phyloP scores from a whole-genome alignment of 1,140 invertebrate genomes.

The Aplysia californica region DNA sequence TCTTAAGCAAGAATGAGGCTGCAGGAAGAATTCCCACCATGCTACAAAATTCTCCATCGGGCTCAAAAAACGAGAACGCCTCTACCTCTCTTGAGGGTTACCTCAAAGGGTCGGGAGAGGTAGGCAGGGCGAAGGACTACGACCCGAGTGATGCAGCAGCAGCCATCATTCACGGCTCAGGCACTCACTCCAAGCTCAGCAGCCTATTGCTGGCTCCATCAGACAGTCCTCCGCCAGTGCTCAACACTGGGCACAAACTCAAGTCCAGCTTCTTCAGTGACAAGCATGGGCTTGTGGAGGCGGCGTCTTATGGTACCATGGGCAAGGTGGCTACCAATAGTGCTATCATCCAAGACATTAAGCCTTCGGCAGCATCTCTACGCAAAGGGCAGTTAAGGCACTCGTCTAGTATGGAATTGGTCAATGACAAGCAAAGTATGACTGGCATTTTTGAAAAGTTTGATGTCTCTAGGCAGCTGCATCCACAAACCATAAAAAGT shows the following conservation, averaged over 20 bases:
- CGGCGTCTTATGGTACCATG: not conserved
- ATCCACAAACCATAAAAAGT: constrained; percentile 12
- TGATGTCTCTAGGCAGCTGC: constrained; percentile 23
- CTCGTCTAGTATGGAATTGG: constrained; percentile 18
- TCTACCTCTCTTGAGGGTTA: constrained; percentile 62
- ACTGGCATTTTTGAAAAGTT: constrained; percentile 36
- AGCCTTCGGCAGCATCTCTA: not conserved
- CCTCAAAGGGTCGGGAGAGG: constrained; percentile 60
- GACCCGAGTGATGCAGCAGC: constrained; percentile 25
- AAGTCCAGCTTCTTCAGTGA: constrained; percentile 16
- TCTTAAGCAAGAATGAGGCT: constrained; percentile 25
- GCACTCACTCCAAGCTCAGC: constrained; percentile 21
- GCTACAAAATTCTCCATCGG: constrained; percentile 35
- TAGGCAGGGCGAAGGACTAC: constrained; percentile 36
- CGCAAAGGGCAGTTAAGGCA: constrained; percentile 4
- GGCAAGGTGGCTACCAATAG: not conserved
- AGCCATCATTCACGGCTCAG: not conserved
- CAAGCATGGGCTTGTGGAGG: not conserved
- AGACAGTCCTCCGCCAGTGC: constrained; percentile 13
- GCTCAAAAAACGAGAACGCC: constrained; percentile 63
- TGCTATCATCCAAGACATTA: constrained; percentile 7
- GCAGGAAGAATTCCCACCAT: constrained; percentile 27
- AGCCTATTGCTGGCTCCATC: constrained; percentile 17
- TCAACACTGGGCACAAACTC: constrained; percentile 10
- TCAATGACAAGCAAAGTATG: constrained; percentile 4